Percentiles rank a stretch among this genome's conserved stretches.
These are phyloP conservation scores for Tenodera sinensis DNA, from an alignment of 2,888 invertebrate genomes.

Conservation along the genomic window DNA sequence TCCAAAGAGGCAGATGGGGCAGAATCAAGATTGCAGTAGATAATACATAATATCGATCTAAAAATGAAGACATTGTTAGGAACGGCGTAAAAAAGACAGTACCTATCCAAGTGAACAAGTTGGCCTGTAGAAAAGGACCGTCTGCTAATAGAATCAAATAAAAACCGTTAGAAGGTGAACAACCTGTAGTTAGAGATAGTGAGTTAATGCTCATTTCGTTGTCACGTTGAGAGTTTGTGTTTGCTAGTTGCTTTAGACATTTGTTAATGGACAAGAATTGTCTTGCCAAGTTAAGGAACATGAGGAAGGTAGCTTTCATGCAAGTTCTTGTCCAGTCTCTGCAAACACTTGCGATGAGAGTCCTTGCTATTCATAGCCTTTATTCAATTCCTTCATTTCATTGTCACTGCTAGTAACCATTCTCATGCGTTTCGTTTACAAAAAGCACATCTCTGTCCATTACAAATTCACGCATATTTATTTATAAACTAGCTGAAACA, in stretches of 20 bases:
- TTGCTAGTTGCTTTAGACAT: background rate
- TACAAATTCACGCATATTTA: no score
- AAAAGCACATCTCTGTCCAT: no score
- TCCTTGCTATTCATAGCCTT: background rate
- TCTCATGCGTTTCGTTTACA: no score
- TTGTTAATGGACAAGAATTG: background rate
- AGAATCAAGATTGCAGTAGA: background rate
- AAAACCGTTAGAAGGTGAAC: background rate
- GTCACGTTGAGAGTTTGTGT: background rate
- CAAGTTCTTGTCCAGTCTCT: background rate
- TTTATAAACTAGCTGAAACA: no score
- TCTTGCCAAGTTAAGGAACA: background rate
- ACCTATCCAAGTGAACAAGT: background rate
- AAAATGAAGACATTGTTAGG: background rate
- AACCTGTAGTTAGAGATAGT: background rate
- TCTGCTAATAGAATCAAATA: background rate
- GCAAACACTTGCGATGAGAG: background rate
- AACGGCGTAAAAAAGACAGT: background rate
- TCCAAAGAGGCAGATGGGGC: background rate
- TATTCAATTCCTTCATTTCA: background rate
- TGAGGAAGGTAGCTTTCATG: background rate
- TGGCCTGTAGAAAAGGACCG: background rate
- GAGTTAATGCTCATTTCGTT: background rate
- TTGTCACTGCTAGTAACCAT: no score
- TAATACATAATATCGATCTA: background rate